phyloP scores from a whole-genome alignment of 2,888 invertebrate species.

The Liodrosophila aerea region DNA sequence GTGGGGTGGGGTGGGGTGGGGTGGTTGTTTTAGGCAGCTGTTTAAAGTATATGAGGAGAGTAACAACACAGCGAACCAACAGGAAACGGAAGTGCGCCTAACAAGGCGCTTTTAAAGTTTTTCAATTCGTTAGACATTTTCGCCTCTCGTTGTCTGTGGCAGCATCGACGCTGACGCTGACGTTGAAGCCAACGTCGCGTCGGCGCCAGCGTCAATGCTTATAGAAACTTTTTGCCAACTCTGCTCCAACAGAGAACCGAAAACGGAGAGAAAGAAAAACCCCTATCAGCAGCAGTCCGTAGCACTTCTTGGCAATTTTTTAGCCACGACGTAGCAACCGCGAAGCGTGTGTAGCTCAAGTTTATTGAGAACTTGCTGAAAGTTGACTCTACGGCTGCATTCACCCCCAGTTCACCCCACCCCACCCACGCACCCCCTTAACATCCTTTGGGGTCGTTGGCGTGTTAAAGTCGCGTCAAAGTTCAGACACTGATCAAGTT shows the following conservation, averaged over 20 bases:
- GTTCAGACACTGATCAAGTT: constrained; percentile 44
- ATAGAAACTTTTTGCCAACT: constrained; percentile 41
- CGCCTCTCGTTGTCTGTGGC: constrained; percentile 36
- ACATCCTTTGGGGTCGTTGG: not conserved
- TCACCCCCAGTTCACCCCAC: not conserved
- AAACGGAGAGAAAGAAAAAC: not conserved
- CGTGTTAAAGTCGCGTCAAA: constrained; percentile 28
- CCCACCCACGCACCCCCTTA: too few species aligned
- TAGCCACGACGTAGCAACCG: constrained; percentile 16
- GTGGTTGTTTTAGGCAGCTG: not conserved
- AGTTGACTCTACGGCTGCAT: constrained; percentile 30
- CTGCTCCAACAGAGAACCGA: constrained; percentile 7
- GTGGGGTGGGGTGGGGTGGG: too few species aligned
- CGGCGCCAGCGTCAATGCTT: constrained; percentile 16
- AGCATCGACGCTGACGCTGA: constrained; percentile 14
- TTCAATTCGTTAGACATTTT: constrained; percentile 69
- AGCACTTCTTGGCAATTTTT: too few species aligned
- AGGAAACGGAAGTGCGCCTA: constrained; percentile 74
- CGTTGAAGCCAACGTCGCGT: not conserved
- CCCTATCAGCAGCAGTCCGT: not conserved
- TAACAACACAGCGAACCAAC: constrained; percentile 33
- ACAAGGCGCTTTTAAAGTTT: constrained; percentile 75
- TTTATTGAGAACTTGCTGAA: constrained; percentile 48
- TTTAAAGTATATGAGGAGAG: not conserved
- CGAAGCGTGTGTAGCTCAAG: constrained; percentile 35